phyloP scores from a whole-genome alignment of 2,888 invertebrate species.

The Perithous albicinctus region DNA sequence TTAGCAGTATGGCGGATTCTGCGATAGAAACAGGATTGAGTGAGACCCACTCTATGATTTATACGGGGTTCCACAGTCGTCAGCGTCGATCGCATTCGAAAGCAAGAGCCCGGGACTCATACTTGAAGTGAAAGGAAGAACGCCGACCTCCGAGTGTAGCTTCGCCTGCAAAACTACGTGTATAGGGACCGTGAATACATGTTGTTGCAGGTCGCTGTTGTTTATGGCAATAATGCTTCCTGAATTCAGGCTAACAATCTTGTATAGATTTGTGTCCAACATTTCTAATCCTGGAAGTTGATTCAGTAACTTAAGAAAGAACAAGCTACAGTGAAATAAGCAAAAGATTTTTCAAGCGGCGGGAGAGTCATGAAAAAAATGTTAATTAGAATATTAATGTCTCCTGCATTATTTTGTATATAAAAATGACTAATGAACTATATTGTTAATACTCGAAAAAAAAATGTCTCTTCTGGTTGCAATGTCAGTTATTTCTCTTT shows the following conservation, averaged over 20 bases:
- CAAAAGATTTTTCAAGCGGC: too few species aligned
- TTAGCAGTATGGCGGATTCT: background rate
- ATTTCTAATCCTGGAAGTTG: background rate
- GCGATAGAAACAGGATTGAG: background rate
- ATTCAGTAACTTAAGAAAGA: too few species aligned
- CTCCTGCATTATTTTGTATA: too few species aligned
- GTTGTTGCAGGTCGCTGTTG: background rate
- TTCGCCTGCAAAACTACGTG: background rate
- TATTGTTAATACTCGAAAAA: too few species aligned
- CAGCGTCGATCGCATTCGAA: constrained; percentile 54
- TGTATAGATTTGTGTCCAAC: background rate
- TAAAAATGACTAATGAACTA: too few species aligned
- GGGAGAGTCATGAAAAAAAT: too few species aligned
- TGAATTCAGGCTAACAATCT: background rate
- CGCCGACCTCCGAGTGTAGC: constrained; percentile 49
- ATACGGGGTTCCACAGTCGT: constrained; percentile 15
- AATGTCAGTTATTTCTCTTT: too few species aligned
- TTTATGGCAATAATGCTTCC: background rate
- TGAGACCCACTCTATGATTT: background rate
- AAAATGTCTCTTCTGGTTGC: too few species aligned
- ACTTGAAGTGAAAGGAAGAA: constrained; percentile 70
- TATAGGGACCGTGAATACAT: constrained; percentile 1
- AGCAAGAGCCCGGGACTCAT: constrained; percentile 58
- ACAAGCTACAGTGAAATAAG: too few species aligned
- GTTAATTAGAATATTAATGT: too few species aligned